These are phyloP conservation scores for Exaiptasia diaphana DNA, from an alignment of 64 coral and sea anemone genomes.

Conservation along the genomic window DNA sequence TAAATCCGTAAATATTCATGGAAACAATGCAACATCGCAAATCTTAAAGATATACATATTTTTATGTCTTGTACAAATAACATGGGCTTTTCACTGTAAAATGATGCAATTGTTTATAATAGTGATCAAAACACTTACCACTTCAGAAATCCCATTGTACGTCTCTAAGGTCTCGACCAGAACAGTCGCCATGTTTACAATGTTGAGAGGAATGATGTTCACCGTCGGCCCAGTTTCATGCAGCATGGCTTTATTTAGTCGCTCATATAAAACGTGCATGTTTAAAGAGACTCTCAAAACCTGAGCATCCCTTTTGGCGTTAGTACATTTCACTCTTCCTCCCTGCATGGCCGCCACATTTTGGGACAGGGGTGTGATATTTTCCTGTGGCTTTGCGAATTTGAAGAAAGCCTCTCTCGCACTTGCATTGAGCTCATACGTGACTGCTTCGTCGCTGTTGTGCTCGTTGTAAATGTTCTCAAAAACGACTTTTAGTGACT, in stretches of 20 bases:
- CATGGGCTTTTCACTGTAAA: too few relatives aligned
- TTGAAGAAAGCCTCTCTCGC: not conserved
- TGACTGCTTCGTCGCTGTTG: constrained; percentile 5
- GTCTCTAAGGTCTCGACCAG: not conserved
- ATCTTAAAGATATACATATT: too few relatives aligned
- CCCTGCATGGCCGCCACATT: not conserved
- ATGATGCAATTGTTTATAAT: too few relatives aligned
- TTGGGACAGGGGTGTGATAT: too few relatives aligned
- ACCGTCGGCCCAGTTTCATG: not conserved
- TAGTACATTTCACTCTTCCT: not conserved
- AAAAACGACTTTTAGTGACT: constrained; percentile 22
- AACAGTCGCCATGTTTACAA: not conserved
- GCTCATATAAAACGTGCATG: not conserved
- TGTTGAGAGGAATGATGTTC: not conserved
- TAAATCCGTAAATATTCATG: too few relatives aligned
- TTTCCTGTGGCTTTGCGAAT: not conserved
- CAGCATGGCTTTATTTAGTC: not conserved
- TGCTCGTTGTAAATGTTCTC: constrained; percentile 39
- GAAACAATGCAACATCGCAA: too few relatives aligned
- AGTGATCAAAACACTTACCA: too few relatives aligned
- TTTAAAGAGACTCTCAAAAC: not conserved
- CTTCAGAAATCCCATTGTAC: not conserved
- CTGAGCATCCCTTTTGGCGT: not conserved
- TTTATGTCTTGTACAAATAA: too few relatives aligned
- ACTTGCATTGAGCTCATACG: constrained; percentile 1